Conservation (phyloP, 2,888 invertebrate genomes). For the Heliconius ismenius region DNA sequence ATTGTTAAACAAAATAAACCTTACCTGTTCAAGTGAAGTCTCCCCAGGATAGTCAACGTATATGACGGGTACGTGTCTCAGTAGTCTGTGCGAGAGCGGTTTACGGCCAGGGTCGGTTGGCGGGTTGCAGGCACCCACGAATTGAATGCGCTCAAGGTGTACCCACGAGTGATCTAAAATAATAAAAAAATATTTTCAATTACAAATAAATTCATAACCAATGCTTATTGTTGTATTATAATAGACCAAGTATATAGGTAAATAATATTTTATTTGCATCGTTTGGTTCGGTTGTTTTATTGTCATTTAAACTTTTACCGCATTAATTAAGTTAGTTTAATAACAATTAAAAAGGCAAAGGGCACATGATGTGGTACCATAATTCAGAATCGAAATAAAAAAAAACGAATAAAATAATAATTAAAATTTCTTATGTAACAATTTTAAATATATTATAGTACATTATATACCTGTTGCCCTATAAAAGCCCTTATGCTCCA, state of each 20-base stretch:
- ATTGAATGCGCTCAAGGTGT: slow-evolving; percentile 97
- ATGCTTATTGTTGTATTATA: no score
- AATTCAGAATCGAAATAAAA: not conserved
- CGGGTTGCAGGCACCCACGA: slow-evolving; percentile 99
- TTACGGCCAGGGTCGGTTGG: slow-evolving; percentile 99
- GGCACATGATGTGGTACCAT: no score
- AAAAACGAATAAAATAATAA: no score
- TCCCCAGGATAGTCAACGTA: slow-evolving; percentile 99
- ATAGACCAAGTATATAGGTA: no score
- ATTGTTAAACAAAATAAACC: not conserved
- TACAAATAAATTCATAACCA: not conserved
- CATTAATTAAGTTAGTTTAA: no score
- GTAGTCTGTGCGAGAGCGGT: slow-evolving; percentile 92
- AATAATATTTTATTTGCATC: no score
- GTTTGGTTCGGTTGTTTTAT: no score
- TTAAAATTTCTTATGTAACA: not conserved
- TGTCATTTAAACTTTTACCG: no score
- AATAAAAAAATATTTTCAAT: no score
- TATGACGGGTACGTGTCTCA: slow-evolving; percentile 98
- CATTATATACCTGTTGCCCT: slow-evolving; percentile 83
- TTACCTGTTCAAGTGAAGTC: slow-evolving; percentile 94
- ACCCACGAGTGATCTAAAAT: slow-evolving; percentile 96
- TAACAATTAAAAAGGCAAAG: no score
- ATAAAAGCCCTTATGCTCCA: slow-evolving; percentile 97
- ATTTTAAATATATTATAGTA: not conserved